Base-by-base conservation (phyloP, 2,113 vertebrate genomes). In the Pitta sordida region DNA sequence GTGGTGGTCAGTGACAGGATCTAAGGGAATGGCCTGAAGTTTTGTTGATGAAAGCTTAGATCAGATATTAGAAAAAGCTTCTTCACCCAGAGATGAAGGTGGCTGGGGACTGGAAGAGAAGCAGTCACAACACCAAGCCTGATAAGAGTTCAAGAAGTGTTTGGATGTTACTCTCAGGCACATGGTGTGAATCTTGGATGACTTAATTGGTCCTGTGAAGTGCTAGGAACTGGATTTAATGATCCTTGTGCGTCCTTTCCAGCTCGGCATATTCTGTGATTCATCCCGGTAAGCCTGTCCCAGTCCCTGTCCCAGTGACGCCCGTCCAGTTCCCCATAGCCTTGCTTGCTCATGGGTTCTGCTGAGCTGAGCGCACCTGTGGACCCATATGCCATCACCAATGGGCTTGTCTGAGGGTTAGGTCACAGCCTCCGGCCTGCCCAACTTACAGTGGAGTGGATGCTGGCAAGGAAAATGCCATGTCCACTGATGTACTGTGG, bases 371-470 rank as follows among this genome's bases (percentile, higher is more conserved):
- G 41, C 3, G 14, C 18, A 32, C 11, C 9, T 1, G 1, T 2
- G 2, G 46, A 8, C 5, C 41, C 22, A 3, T 3, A 8, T 46
- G 64, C 24, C 29, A 9, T 19, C 3, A 2, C 23, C 13, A 27
- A 5, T 0, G 2, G 59, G 20, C 24, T 41, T 41, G 10, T 48
- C 29, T 3, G 1, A 27, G 53, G 34, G 4, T 15, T 3, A 6
- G 37, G 13, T 20, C 32, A 14, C 1, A 7, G 22, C 62, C 37
- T 26, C 20, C 1, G 1, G 34, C 22, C 41, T 30, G 13, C 46
- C 41, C 27, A 34, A 6, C 20, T n/a, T 56, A 41, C 0, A 0
- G 16, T 18, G 51, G 36, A 39, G 43, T 16, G 13, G 23, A 20
- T 1, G 1, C 23, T 67, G 41, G 9, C 0, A 1, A 63, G 15